Evolutionary conservation across 2,888 invertebrate genomes (phyloP), one percentile per base, ranked within the genome.

Genomic region (Itoplectis maculator): DNA sequence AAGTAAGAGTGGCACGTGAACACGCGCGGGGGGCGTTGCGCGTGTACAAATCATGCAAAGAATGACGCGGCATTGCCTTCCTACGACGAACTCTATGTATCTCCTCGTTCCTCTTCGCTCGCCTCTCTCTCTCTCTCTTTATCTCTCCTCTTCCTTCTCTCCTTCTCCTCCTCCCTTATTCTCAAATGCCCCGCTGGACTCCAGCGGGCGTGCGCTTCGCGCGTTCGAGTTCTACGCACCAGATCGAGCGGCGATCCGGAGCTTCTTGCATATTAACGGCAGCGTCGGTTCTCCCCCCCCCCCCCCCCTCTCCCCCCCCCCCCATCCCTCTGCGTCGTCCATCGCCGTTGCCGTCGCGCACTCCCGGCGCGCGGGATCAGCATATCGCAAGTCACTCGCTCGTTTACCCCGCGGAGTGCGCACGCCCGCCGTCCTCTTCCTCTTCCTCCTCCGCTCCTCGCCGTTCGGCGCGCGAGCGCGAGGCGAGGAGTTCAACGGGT

Each of bases 311-410:
- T n/a, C n/a, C n/a, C n/a, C n/a, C n/a, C n/a, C n/a, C n/a, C n/a
- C n/a, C n/a, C n/a, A n/a, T n/a, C n/a, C n/a, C n/a, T n/a, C n/a
- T n/a, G n/a, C n/a, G n/a, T n/a, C n/a, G n/a, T n/a, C n/a, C n/a
- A n/a, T n/a, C n/a, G n/a, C n/a, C n/a, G n/a, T n/a, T 13, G 18
- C 23, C 8, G 49, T 0, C 7, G 56, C 47, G 56, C 47, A 70
- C 70, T 70, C 70, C 59, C 11, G 65, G 59, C 70, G 56, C 42
- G 54, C 61, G 89, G 56, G 89, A 92, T 92, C 91, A 90, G 82
- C 91, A 90, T 91, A 92, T 85, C 86, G 90, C 92, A 88, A 92
- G 91, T 91, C 91, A 91, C 88, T 84, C 86, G 85, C 85, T 85
- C 86, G 84, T 88, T 86, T 79, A 61, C 65, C 75, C 65, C 68